Evolutionary conservation across 2,888 invertebrate species (phyloP), one percentile per base, ranked within the genome.

Genomic region (Luffia ferchaultella): DNA sequence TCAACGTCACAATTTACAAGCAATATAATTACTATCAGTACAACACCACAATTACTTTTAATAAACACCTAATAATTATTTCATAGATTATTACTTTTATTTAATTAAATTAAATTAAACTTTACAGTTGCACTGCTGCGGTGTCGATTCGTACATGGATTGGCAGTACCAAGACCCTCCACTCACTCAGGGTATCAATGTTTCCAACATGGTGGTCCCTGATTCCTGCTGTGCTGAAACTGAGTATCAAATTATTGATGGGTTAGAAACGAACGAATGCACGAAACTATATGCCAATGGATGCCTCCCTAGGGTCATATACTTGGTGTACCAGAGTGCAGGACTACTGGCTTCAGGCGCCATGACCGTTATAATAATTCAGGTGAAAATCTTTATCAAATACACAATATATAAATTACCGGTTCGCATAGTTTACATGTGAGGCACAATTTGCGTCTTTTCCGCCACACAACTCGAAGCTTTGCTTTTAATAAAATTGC

Each of bases 351-450:
- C 89, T 2, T 90, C 91, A 48, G 93, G 92, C 2, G 92, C 92
- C 2, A 82, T 91, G 60, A 91, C 92, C n/a, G 90, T 93, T 53
- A 91, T 91, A 5, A 88, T 93, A 60, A 91, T 93, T 55, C 93
- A 93, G 87, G 91, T 91, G 15, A 18, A 7, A 12, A 7, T 43
- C 16, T n/a, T n/a, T n/a, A n/a, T n/a, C n/a, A n/a, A n/a, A n/a
- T n/a, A n/a, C n/a, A n/a, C n/a, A n/a, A n/a, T n/a, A n/a, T n/a
- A n/a, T n/a, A n/a, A n/a, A n/a, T n/a, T n/a, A n/a, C n/a, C n/a
- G n/a, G n/a, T n/a, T n/a, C n/a, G n/a, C n/a, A n/a, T n/a, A n/a
- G n/a, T n/a, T n/a, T n/a, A n/a, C n/a, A n/a, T n/a, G n/a, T n/a
- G n/a, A n/a, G n/a, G n/a, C n/a, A n/a, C n/a, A n/a, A n/a, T n/a